Evolutionary conservation across 2,888 invertebrate genomes (phyloP), one percentile per base, ranked within the genome.

Genomic region (Schizaphis graminum): DNA sequence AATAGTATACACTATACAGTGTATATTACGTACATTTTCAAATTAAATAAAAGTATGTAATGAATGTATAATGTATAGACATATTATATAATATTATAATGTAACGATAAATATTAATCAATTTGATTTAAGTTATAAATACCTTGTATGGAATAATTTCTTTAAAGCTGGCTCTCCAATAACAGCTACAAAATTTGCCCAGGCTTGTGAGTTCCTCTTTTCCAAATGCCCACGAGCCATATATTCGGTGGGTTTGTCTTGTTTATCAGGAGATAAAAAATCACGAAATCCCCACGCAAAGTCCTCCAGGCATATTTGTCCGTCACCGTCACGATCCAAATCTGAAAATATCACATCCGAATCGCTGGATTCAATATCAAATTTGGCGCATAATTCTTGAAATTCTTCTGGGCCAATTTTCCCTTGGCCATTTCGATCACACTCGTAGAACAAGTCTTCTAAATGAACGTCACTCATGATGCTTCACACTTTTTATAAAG

Each of bases 251-350:
- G 91, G 86, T 47, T 41, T 47, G 28, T 53, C 91, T 21, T 84
- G 77, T 87, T 92, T 91, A 56, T 28, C 95, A 13, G 95, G 95
- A 8, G 95, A 95, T 10, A 96, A 94, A 94, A 95, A 96, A 94
- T 96, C 96, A 3, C 96, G 95, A 94, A 96, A 96, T 8, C 96
- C 96, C 92, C 96, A 95, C 7, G 96, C 96, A 95, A 97, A 96
- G 95, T 97, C 97, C 3, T 96, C 96, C 94, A 96, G 96, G 94
- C 96, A 96, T 94, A 97, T 96, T 93, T 96, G 95, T 0, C 96
- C 96, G 95, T 97, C 96, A 10, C 96, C 96, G 95, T 97, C 96
- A 93, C 96, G 96, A 95, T 97, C 97, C 92, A 97, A 95, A 95
- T 96, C 96, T 16, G 95, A 95, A 95, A 96, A 97, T 90, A 97